phyloP scores from a whole-genome alignment of 2,797 vertebrate species.

The Malacoraja senta region DNA sequence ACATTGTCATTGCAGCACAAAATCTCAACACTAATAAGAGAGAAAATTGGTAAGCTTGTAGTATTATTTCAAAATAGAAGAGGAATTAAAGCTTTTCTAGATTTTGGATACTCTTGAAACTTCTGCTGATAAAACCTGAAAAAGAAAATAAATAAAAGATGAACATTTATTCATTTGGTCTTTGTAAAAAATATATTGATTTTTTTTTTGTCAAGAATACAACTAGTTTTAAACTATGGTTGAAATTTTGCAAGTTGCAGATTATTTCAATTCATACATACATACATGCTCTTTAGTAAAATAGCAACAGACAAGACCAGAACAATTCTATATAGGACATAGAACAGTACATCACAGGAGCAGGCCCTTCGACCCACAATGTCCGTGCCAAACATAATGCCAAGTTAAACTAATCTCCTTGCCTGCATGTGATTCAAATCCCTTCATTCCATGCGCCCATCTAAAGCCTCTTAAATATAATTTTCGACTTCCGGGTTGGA shows the following conservation, averaged over 20 bases:
- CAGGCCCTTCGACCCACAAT: too few species aligned
- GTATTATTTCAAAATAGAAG: slow-evolving; percentile 69
- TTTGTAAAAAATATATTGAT: background rate
- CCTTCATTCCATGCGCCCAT: too few species aligned
- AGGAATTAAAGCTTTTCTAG: slow-evolving; percentile 77
- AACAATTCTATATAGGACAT: too few species aligned
- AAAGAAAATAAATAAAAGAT: slow-evolving; percentile 37
- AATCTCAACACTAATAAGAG: background rate
- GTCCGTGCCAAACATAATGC: too few species aligned
- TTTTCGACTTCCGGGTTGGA: too few species aligned
- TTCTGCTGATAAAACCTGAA: slow-evolving; percentile 74
- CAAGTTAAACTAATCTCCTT: too few species aligned
- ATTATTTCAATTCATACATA: background rate
- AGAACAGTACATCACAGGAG: too few species aligned
- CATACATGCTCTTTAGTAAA: background rate
- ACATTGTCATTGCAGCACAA: background rate
- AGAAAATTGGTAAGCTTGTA: background rate
- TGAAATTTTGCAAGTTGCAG: background rate
- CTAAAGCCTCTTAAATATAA: too few species aligned
- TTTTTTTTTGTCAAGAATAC: background rate
- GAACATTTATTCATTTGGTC: background rate
- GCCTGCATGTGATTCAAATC: too few species aligned
- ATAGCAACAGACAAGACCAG: too few species aligned
- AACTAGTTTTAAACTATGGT: background rate
- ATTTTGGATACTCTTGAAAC: slow-evolving; percentile 76